Base-by-base conservation (phyloP, 2,888 invertebrate genomes). In the Emmelina monodactyla region DNA sequence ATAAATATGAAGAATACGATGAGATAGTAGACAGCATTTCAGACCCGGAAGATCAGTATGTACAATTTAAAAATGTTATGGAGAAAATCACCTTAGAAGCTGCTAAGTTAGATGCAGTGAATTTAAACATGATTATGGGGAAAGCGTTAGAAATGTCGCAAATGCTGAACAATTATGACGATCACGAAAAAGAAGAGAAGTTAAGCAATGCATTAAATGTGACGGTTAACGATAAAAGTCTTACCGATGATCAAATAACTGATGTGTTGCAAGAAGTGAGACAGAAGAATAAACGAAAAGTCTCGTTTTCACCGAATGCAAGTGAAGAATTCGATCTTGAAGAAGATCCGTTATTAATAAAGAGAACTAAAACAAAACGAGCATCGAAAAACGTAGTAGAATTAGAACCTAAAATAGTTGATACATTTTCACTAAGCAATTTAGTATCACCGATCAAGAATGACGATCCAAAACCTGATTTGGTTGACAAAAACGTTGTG, bases 61-160 rank as follows among this genome's bases (percentile, higher is more conserved):
- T 41, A 2, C 59, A 67, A 25, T 64, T 73, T 16, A 65, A 60
- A 42, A 53, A 42, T 0, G 32, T 75, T 0, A 54, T 71, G 45
- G 55, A 55, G 0, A 46, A 39, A 13, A 56, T 76, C 1, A 39
- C 57, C 0, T 12, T 38, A 0, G 57, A 61, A 1, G 61, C 75
- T 0, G 54, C 49, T 0, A 61, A 58, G 11, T 38, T 58, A 0
- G 57, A 66, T 19, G 38, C 49, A 0, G 16, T 42, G 2, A 49
- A 51, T 0, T 31, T 75, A 0, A 62, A 56, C 22, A 29, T 49
- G 1, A 38, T 76, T 5, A 41, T 62, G 0, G 47, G 45, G 0
- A 62, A 60, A 40, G 71, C 72, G 0, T 32, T 65, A 0, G 61
- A 69, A 28, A 69, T 75, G 66, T 50, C 62, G 0, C 36, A 50